A percentile compares a stretch with the other conserved stretches of the same genome.
phyloP scores from a whole-genome alignment of 2,113 vertebrate species.

The Catharus fuscescens region DNA sequence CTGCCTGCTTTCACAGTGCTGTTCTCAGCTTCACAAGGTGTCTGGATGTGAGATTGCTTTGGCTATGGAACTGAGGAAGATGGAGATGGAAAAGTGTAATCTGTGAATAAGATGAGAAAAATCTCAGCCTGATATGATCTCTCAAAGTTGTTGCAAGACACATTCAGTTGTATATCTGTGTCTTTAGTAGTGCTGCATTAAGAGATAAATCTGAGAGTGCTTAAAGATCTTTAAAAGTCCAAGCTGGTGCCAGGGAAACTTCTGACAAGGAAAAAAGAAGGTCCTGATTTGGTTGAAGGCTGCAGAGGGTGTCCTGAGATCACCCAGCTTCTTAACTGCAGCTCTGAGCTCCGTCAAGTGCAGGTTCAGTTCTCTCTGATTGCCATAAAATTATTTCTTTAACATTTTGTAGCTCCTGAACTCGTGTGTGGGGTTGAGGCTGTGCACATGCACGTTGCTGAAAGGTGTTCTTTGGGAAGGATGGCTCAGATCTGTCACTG shows the following conservation, averaged over 20 bases:
- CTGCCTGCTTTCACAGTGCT: not conserved
- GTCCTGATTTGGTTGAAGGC: not conserved
- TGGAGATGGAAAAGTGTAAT: not conserved
- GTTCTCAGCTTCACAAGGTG: not conserved
- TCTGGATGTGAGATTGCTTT: not conserved
- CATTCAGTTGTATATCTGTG: accelerated
- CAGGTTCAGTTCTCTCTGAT: not conserved
- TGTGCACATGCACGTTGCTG: accelerated
- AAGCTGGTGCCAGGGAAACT: not conserved
- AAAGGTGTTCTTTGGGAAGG: not conserved
- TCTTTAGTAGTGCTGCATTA: not conserved
- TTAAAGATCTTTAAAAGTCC: not conserved
- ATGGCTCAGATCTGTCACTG: no score
- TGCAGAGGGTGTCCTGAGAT: not conserved
- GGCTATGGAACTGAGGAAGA: not conserved
- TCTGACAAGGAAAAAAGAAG: not conserved
- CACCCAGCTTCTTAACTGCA: not conserved
- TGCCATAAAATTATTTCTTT: not conserved
- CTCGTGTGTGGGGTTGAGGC: not conserved
- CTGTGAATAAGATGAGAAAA: not conserved
- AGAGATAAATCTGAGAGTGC: not conserved
- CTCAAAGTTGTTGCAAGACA: not conserved
- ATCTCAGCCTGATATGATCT: not conserved
- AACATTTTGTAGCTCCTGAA: not conserved
- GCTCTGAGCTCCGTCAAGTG: not conserved